phyloP scores from a whole-genome alignment of 2,888 invertebrate species.

The Mycalesis mineus region DNA sequence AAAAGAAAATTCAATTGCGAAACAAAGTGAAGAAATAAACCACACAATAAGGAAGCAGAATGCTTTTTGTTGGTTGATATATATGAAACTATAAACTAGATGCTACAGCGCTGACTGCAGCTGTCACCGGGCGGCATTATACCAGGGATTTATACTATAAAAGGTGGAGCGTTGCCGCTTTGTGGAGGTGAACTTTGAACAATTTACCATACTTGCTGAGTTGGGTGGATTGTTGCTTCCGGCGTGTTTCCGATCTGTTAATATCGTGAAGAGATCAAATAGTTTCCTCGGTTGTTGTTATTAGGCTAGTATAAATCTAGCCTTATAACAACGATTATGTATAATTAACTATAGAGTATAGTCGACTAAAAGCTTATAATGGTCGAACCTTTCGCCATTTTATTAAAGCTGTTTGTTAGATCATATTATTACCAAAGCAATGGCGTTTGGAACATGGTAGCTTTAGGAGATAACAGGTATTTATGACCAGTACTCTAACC shows the following conservation, averaged over 20 bases:
- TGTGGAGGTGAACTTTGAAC: conserved; percentile 10
- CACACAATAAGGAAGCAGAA: neutral
- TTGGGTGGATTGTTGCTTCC: neutral
- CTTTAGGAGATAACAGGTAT: too few relatives aligned
- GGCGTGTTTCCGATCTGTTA: neutral
- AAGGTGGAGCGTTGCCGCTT: conserved; percentile 7
- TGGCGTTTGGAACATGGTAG: too few relatives aligned
- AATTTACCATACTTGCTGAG: conserved; percentile 7
- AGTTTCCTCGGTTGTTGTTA: neutral
- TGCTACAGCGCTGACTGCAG: conserved; percentile 11
- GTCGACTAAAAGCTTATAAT: too few relatives aligned
- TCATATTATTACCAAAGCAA: too few relatives aligned
- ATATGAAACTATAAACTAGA: conserved; percentile 10
- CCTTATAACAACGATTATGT: too few relatives aligned
- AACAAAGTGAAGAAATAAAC: neutral
- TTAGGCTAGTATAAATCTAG: neutral
- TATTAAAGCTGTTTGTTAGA: too few relatives aligned
- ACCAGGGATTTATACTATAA: conserved; percentile 1
- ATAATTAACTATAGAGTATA: too few relatives aligned
- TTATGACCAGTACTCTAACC: too few relatives aligned
- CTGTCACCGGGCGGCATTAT: neutral
- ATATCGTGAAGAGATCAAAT: neutral
- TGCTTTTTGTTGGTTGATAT: conserved; percentile 2
- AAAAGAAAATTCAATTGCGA: neutral
- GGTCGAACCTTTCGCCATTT: too few relatives aligned